Conservation (phyloP, 2,888 invertebrate species). For the Metallyticus violacea region DNA sequence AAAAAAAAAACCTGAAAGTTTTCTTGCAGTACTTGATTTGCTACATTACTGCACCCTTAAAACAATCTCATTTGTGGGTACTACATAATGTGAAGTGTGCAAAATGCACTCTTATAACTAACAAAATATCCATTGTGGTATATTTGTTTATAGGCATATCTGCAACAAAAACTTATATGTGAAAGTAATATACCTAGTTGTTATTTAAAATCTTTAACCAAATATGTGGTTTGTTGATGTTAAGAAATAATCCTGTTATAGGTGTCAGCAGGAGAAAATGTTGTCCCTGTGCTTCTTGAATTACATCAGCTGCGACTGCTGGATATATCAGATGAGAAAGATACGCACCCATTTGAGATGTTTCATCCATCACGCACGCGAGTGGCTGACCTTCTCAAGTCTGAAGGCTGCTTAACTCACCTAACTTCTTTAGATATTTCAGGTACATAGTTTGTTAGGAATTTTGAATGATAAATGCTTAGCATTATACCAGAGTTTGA, state of each 20-base stretch:
- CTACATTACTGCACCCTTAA: no score
- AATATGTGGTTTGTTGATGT: no score
- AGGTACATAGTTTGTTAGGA: conserved; percentile 42
- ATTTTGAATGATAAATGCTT: not conserved
- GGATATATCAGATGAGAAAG: conserved; percentile 57
- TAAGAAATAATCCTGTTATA: conserved; percentile 27
- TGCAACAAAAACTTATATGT: no score
- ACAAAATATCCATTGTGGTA: no score
- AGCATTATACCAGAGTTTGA: not conserved
- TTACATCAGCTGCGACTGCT: conserved; percentile 52
- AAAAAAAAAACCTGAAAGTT: no score
- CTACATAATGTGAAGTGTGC: no score
- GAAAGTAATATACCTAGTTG: no score
- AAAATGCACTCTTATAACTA: no score
- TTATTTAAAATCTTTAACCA: no score
- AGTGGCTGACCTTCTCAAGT: conserved; percentile 49
- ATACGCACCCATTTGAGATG: conserved; percentile 49
- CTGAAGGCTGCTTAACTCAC: conserved; percentile 45
- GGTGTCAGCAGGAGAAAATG: conserved; percentile 41
- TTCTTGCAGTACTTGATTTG: no score
- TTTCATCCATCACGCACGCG: conserved; percentile 46
- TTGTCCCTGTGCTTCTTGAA: conserved; percentile 52
- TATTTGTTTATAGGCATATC: no score
- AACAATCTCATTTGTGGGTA: no score
- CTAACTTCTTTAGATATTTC: conserved; percentile 63